These are phyloP conservation scores for Hirtodrosophila alboralis DNA, from an alignment of 2,888 invertebrate genomes.

Conservation along the genomic window DNA sequence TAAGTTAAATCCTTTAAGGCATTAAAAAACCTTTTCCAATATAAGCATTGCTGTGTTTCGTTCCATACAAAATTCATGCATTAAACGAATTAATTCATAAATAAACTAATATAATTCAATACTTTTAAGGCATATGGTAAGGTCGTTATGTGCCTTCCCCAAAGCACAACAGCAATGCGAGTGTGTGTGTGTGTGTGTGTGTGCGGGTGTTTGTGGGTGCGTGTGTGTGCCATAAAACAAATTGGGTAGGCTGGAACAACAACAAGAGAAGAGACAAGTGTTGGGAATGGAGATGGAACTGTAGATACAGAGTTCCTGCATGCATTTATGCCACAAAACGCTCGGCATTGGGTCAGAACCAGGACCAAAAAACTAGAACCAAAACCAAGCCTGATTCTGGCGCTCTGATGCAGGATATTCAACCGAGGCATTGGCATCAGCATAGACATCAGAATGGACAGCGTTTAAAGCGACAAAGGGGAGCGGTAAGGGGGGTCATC, in stretches of 20 bases:
- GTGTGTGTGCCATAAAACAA: constrained; percentile 68
- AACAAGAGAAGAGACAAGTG: constrained; percentile 20
- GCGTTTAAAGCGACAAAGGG: background rate
- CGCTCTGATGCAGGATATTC: constrained; percentile 26
- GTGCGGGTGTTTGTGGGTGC: constrained; percentile 5
- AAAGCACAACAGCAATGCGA: background rate
- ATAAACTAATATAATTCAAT: constrained; percentile 22
- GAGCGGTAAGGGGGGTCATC: background rate
- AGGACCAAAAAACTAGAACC: constrained; percentile 12
- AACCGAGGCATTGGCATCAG: constrained; percentile 36
- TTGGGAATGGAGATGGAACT: constrained; percentile 6
- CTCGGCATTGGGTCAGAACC: constrained; percentile 39
- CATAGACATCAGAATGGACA: constrained; percentile 11
- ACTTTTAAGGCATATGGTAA: constrained; percentile 28
- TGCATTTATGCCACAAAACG: constrained; percentile 65
- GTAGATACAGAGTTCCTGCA: constrained; percentile 10
- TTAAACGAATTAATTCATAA: constrained; percentile 27
- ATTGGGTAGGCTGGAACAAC: constrained; percentile 62
- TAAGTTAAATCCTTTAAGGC: no score
- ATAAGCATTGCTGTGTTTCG: no score
- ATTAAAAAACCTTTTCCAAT: no score
- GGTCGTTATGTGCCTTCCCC: constrained; percentile 11
- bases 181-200: constrained; percentile 7
- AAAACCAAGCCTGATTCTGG: constrained; percentile 11
- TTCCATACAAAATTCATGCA: constrained; percentile 5